These are phyloP conservation scores for Callopanchax toddi DNA, from an alignment of 2,113 vertebrate genomes.

Conservation along the genomic window DNA sequence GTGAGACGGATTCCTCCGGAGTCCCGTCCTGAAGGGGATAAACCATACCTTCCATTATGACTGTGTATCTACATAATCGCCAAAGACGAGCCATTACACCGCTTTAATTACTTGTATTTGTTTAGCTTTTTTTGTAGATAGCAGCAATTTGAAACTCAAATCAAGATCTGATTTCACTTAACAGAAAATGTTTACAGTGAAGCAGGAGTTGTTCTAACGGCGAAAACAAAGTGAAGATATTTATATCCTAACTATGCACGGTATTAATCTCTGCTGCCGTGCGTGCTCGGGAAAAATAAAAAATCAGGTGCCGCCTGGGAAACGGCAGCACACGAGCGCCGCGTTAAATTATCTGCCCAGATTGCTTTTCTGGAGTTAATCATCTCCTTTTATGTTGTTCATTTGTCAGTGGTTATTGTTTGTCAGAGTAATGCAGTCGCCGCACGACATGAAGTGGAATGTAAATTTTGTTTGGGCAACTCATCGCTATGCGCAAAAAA, in stretches of 20 bases:
- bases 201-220: conserved; percentile 22
- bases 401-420: conserved; percentile 79
- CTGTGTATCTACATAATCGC: conserved; percentile 52
- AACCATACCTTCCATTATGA: conserved; percentile 38
- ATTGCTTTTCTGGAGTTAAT: conserved; percentile 77
- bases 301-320: conserved; percentile 34
- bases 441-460: conserved; percentile 65
- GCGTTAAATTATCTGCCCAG: conserved; percentile 66
- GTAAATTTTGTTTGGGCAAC: conserved; percentile 71
- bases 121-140: conserved; percentile 20
- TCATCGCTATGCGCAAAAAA: conserved; percentile 64
- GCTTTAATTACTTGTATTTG: conserved; percentile 52
- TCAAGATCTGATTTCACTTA: neutral
- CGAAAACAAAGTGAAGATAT: conserved; percentile 18
- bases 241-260: conserved; percentile 6
- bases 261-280: conserved; percentile 24
- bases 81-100: conserved; percentile 39
- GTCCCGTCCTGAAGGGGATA: conserved; percentile 29
- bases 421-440: conserved; percentile 68
- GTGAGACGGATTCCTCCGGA: conserved; percentile 55
- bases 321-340: conserved; percentile 38
- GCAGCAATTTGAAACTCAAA: conserved; percentile 18
- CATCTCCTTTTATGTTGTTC: conserved; percentile 77
- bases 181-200: conserved; percentile 10
- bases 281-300: conserved; percentile 1